Base-by-base conservation (phyloP, 2,113 vertebrate species). In the Sander lucioperca region DNA sequence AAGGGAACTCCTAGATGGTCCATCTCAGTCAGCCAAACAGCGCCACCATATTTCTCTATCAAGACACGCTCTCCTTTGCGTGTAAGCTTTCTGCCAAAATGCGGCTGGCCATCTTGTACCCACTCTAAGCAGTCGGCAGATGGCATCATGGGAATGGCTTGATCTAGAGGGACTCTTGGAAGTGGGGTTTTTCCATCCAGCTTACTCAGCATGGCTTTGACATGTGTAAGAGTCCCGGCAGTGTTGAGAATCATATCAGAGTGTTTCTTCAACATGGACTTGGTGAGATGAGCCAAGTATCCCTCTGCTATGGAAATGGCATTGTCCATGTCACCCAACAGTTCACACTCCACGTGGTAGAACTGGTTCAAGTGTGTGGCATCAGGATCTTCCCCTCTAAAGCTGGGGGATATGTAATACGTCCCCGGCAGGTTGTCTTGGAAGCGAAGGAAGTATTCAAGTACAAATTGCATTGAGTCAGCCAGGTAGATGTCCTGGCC, bases 391-490 rank as follows among this genome's bases (percentile, higher is more conserved):
- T 96, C 95, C 6, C 95, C 95, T 85, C 95, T 86, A 57, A 96
- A 96, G 89, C 95, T 96, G 71, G 95, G 91, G 11, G 95, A 96
- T 70, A 96, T 89, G 36, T 96, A 96, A 68, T 96, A 96, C 7
- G 94, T 83, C 8, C 95, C 95, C 1, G 86, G 87, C 11, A 96
- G 86, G 58, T 92, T 91, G 2, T 96, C 95, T 53, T 95, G 95
- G 57, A 96, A 95, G n/a, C 95, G 93, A 77, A 96, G 91, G 73
- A 95, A 95, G 81, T 96, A 96, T 89, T 96, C 95, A 36, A 96
- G 93, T 0, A 95, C 93, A 93, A 96, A 96, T 45, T 96, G 95
- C 95, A 96, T 96, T 23, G 95, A 96, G 86, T 96, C 95, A 7
- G 95, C 95, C 63, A 96, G 84, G 74, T 95, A 95, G n/a, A 95